phyloP scores from a whole-genome alignment of 2,113 vertebrate species.

The Odontesthes bonariensis region DNA sequence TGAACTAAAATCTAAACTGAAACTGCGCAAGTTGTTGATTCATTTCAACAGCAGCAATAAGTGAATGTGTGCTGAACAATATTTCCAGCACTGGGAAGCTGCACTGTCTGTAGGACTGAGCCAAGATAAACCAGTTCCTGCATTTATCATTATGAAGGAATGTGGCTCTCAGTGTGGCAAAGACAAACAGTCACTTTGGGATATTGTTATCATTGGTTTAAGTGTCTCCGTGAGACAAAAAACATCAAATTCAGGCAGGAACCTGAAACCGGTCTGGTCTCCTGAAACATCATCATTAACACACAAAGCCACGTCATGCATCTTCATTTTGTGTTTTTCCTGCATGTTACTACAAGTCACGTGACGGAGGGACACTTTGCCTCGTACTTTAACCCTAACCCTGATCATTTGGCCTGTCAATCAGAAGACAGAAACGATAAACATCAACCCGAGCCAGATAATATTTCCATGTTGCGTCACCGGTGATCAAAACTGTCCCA shows the following conservation, averaged over 20 bases:
- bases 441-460: too few relatives aligned
- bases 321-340: not conserved
- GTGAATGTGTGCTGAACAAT: not conserved
- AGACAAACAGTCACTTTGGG: not conserved
- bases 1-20: not conserved
- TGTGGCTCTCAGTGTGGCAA: not conserved
- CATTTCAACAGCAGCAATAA: not conserved
- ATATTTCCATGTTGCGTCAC: too few relatives aligned
- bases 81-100: constrained; percentile 1
- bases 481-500: too few relatives aligned
- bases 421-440: too few relatives aligned
- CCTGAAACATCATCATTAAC: not conserved
- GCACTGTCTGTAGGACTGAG: not conserved
- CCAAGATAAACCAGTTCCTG: not conserved
- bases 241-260: not conserved
- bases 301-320: not conserved
- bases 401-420: too few relatives aligned
- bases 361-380: too few relatives aligned
- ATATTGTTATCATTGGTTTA: not conserved
- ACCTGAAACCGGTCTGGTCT: not conserved
- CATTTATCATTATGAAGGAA: not conserved
- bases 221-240: not conserved
- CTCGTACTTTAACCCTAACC: too few relatives aligned
- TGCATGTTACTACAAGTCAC: too few relatives aligned
- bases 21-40: not conserved